Conservation (phyloP, 2,113 vertebrate species). For the Okapia johnstoni region DNA sequence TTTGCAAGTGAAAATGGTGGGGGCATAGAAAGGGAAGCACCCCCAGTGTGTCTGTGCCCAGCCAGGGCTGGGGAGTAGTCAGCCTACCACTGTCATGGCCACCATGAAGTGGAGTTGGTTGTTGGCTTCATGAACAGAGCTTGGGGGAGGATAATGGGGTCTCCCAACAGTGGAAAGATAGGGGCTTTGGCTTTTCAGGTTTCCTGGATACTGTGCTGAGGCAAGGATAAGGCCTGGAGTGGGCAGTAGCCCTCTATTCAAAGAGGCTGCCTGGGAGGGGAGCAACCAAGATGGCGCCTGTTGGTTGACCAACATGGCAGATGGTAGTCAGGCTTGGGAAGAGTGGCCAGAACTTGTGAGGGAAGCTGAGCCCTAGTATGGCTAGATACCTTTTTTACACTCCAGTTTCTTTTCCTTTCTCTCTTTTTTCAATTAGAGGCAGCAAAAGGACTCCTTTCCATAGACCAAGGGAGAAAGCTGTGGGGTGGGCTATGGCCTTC, state of each 20-base stretch:
- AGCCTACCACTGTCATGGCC: accelerated
- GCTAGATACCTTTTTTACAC: neutral
- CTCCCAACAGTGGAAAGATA: neutral
- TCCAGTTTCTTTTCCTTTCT: neutral
- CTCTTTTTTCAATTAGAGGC: neutral
- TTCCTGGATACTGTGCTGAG: neutral
- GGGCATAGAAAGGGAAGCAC: neutral
- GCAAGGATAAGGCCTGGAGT: neutral
- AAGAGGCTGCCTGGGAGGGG: neutral
- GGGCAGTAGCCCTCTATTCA: neutral
- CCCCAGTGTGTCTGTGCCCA: neutral
- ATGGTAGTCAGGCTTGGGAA: accelerated
- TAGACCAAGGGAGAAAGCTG: accelerated
- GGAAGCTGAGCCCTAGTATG: neutral
- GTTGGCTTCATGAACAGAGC: neutral
- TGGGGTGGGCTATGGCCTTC: neutral
- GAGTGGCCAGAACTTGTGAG: neutral
- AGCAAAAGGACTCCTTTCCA: neutral
- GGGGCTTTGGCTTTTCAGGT: neutral
- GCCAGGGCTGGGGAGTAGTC: neutral
- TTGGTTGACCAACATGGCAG: neutral
- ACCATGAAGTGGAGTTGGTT: accelerated
- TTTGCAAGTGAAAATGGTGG: neutral
- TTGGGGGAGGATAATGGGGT: no score
- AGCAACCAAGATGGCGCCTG: neutral